A percentile compares a stretch with the other conserved stretches of the same genome.
Evolutionary conservation across 2,797 vertebrate genomes (phyloP).

Genomic region (Lepidocolaptes lacrymiger): DNA sequence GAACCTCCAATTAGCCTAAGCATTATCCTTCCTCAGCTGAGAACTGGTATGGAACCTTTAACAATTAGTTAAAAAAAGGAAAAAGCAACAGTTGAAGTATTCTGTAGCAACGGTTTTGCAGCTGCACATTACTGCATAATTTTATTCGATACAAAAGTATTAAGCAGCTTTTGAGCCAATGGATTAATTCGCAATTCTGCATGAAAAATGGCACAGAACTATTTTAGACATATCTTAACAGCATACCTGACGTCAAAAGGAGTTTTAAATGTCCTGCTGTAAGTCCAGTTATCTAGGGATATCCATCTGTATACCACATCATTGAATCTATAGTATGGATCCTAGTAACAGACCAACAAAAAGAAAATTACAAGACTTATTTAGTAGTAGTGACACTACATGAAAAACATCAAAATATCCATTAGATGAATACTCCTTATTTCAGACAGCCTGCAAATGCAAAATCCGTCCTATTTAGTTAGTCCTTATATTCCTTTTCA

Average conservation of each 20-base stretch:
- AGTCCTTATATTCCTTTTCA: not conserved
- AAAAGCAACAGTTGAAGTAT: not conserved
- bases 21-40: not conserved
- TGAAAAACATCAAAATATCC: not conserved
- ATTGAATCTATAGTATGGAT: slow-evolving; percentile 94
- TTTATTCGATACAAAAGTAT: not conserved
- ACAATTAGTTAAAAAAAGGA: not conserved
- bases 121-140: not conserved
- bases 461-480: not conserved
- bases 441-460: not conserved
- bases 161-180: not conserved
- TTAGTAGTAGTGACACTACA: not conserved
- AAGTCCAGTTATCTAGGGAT: slow-evolving; percentile 92
- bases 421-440: not conserved
- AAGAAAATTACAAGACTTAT: not conserved
- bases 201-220: not conserved
- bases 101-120: not conserved
- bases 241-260: slow-evolving; percentile 76
- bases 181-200: not conserved
- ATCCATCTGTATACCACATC: slow-evolving; percentile 91
- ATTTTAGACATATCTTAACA: not conserved
- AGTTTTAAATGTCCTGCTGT: slow-evolving; percentile 81
- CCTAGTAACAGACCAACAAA: slow-evolving; percentile 75
- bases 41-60: not conserved
- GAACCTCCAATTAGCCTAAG: not conserved